Percentiles rank a stretch among this genome's conserved stretches.
These are phyloP conservation scores for Colossoma macropomum DNA, from an alignment of 2,113 vertebrate species.

Conservation along the genomic window DNA sequence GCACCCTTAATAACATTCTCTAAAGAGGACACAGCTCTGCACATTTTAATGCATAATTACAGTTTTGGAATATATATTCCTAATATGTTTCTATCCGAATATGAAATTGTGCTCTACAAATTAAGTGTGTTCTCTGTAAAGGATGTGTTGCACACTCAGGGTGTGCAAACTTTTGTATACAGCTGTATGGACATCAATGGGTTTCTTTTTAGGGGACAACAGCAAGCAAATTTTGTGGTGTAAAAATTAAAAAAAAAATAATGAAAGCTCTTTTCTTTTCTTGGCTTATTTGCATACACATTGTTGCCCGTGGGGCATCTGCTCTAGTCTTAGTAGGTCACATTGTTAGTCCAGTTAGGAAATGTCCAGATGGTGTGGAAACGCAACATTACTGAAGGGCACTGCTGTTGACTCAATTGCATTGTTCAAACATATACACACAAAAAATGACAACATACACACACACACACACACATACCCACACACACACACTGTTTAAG, in stretches of 20 bases:
- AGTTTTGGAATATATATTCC: no score
- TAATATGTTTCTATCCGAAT: no score
- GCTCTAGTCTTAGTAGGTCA: neutral
- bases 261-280: neutral
- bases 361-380: slow-evolving; percentile 63
- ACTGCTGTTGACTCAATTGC: slow-evolving; percentile 26
- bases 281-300: neutral
- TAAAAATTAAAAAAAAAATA: no score
- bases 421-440: neutral
- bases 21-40: no score
- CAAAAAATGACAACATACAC: neutral
- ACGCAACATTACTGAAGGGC: slow-evolving; percentile 53
- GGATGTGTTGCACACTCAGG: no score
- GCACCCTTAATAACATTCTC: no score
- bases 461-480: slow-evolving; percentile 10
- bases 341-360: slow-evolving; percentile 10
- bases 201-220: neutral
- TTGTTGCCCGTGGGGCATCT: neutral
- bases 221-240: neutral
- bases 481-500: neutral
- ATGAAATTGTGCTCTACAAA: no score
- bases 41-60: no score
- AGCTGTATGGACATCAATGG: neutral
- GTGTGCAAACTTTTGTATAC: no score
- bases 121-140: no score